Conservation (phyloP, 2,797 vertebrate species). For the Silurus lanzhouensis region DNA sequence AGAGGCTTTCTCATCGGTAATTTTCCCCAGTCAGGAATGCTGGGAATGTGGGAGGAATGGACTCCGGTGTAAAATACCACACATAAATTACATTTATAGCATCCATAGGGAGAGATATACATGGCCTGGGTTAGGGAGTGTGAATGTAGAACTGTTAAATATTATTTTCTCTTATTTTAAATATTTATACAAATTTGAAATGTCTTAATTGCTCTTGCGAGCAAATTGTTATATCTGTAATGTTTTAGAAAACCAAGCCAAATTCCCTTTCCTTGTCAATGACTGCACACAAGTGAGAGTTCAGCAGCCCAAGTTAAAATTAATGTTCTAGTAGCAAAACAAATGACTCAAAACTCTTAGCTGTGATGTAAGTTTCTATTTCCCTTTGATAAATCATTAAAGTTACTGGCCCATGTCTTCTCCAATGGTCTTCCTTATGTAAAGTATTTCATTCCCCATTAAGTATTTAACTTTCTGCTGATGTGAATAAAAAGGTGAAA, state of each 20-base stretch:
- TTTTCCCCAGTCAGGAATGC: constrained; percentile 48
- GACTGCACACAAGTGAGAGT: background rate
- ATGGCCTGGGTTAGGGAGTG: background rate
- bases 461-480: background rate
- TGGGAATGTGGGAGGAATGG: constrained; percentile 38
- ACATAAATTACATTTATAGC: constrained; percentile 30
- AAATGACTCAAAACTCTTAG: background rate
- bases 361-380: background rate
- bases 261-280: background rate
- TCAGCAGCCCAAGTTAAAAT: background rate
- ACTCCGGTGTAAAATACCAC: constrained; percentile 5
- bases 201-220: background rate
- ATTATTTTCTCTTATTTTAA: background rate
- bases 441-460: background rate
- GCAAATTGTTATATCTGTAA: background rate
- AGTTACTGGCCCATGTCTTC: background rate
- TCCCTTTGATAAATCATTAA: background rate
- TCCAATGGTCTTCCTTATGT: background rate
- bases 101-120: background rate
- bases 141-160: background rate
- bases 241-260: background rate
- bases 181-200: background rate
- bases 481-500: background rate
- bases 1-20: constrained; percentile 49
- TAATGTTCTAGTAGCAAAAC: background rate